A percentile compares a stretch with the other conserved stretches of the same genome.
Conservation (phyloP, 2,888 invertebrate genomes). For the Chloromyia formosa region DNA sequence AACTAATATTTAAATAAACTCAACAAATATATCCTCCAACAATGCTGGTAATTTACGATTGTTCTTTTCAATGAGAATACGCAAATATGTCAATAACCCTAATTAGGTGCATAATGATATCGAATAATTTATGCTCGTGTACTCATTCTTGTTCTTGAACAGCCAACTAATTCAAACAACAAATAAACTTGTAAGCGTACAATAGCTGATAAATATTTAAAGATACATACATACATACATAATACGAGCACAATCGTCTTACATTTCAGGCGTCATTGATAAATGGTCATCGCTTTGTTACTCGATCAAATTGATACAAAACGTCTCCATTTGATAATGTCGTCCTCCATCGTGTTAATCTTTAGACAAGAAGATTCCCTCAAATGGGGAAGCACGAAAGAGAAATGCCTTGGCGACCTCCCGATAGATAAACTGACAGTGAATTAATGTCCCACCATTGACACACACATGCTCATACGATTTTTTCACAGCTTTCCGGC, state of each 20-base stretch:
- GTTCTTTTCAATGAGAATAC: conserved; percentile 5
- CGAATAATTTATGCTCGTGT: neutral
- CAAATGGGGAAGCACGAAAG: conserved; percentile 3
- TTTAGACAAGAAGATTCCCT: conserved; percentile 20
- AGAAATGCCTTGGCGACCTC: conserved; percentile 2
- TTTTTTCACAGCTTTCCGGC: conserved; percentile 31
- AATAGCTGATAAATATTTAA: conserved; percentile 40
- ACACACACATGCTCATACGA: conserved; percentile 38
- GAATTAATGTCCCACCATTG: conserved; percentile 38
- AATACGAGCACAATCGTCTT: neutral
- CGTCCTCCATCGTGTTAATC: conserved; percentile 35
- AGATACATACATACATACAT: conserved; percentile 15
- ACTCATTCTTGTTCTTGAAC: neutral
- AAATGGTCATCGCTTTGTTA: conserved; percentile 47
- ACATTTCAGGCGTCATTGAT: conserved; percentile 34
- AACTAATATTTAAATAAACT: conserved; percentile 6
- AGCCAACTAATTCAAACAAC: conserved; percentile 22
- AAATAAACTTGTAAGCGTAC: conserved; percentile 27
- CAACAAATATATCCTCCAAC: neutral
- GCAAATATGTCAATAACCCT: conserved; percentile 21
- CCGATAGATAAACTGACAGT: conserved; percentile 33
- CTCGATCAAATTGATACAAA: conserved; percentile 53
- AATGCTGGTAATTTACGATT: neutral
- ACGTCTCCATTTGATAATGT: conserved; percentile 52
- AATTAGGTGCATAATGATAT: conserved; percentile 7